phyloP scores from a whole-genome alignment of 2,888 invertebrate genomes.

The Rotaria magnacalcarata region DNA sequence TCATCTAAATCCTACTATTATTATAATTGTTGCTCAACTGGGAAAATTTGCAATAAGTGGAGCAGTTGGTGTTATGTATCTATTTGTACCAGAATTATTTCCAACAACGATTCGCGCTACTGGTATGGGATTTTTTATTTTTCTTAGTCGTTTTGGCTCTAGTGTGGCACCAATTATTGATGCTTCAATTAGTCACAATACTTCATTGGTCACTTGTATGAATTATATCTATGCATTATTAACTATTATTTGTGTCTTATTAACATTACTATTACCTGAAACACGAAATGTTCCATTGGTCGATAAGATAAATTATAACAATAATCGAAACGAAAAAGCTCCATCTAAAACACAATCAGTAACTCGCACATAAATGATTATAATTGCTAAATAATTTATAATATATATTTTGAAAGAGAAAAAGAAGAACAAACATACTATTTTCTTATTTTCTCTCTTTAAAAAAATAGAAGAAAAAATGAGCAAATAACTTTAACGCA shows the following conservation, averaged over 20 bases:
- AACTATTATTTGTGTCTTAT: neutral
- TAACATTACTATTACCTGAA: conserved; percentile 2
- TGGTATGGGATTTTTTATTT: conserved; percentile 5
- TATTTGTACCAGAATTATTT: conserved; percentile 29
- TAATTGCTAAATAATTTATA: neutral
- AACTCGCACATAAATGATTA: neutral
- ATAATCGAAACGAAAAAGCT: neutral
- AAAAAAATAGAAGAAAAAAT: neutral
- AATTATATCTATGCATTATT: neutral
- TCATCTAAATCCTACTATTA: neutral
- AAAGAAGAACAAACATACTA: neutral
- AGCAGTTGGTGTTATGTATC: neutral
- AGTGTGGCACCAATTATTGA: neutral
- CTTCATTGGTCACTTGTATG: neutral
- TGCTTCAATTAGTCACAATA: neutral
- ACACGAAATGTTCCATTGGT: neutral
- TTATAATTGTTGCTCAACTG: neutral
- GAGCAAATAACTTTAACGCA: neutral
- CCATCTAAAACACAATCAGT: neutral
- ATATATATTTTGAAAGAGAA: neutral
- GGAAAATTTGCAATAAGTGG: conserved; percentile 28
- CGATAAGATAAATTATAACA: neutral
- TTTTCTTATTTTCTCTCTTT: neutral
- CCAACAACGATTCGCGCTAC: conserved; percentile 17
- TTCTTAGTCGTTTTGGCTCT: neutral